A percentile compares a stretch with the other conserved stretches of the same genome.
phyloP scores from a whole-genome alignment of 2,888 invertebrate species.

The Rotaria magnacalcarata region DNA sequence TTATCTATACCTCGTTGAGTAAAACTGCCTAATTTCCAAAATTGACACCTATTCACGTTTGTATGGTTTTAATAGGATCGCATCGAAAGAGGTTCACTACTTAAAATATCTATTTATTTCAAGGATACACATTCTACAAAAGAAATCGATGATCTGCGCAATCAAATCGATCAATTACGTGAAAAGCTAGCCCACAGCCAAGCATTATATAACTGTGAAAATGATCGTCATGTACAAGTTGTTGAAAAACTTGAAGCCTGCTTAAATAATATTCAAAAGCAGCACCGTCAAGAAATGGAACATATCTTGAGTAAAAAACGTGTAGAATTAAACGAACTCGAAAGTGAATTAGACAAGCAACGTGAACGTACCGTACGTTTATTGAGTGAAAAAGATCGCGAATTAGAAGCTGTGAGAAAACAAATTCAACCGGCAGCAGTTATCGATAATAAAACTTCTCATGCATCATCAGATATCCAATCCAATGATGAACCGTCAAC shows the following conservation, averaged over 20 bases:
- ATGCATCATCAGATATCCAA: neutral
- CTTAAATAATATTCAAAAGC: neutral
- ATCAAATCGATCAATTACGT: constrained; percentile 34
- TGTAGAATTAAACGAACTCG: constrained; percentile 32
- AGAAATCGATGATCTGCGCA: constrained; percentile 16
- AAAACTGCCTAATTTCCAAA: too few species aligned
- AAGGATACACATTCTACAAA: neutral
- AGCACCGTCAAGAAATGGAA: constrained; percentile 19
- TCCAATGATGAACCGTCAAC: too few species aligned
- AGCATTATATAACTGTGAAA: constrained; percentile 9
- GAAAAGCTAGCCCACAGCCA: neutral
- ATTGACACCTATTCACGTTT: too few species aligned
- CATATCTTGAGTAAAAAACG: neutral
- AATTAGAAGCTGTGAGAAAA: constrained; percentile 33
- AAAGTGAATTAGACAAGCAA: constrained; percentile 41
- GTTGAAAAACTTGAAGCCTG: constrained; percentile 24
- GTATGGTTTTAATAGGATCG: too few species aligned
- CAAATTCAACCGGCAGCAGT: neutral
- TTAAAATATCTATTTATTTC: neutral
- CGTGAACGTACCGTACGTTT: constrained; percentile 38
- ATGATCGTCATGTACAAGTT: neutral
- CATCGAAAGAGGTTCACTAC: too few species aligned
- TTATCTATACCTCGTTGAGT: too few species aligned
- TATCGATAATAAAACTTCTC: neutral
- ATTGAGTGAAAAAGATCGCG: constrained; percentile 41